phyloP scores from a whole-genome alignment of 2,797 vertebrate species.

The Crypturellus tataupa region DNA sequence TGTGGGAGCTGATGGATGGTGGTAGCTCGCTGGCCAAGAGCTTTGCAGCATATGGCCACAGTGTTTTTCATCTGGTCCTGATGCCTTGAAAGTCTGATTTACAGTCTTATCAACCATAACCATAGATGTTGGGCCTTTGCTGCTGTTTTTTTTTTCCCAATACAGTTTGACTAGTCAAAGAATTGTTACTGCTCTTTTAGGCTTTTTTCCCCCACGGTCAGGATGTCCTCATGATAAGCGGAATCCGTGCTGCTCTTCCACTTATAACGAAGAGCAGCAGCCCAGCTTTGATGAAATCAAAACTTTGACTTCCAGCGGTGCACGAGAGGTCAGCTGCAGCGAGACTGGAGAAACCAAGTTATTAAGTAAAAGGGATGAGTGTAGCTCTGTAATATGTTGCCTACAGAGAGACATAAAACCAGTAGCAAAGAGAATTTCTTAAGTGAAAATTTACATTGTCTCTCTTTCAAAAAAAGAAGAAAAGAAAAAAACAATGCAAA shows the following conservation, averaged over 20 bases:
- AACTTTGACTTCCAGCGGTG: not conserved
- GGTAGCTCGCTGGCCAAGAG: not conserved
- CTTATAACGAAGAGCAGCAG: not conserved
- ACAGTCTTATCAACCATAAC: not conserved
- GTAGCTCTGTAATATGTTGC: not conserved
- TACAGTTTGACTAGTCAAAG: not conserved
- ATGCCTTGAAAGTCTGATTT: not conserved
- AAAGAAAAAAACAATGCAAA: not conserved
- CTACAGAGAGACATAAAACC: not conserved
- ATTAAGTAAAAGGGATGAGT: not conserved
- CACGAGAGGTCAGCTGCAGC: not conserved
- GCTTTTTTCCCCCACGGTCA: not conserved
- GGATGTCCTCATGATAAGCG: not conserved
- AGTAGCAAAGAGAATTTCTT: not conserved
- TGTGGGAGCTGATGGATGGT: not conserved
- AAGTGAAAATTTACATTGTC: not conserved
- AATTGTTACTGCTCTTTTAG: not conserved
- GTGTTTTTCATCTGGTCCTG: accelerated
- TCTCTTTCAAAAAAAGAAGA: not conserved
- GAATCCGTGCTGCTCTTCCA: not conserved
- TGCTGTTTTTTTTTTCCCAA: not conserved
- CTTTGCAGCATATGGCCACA: accelerated
- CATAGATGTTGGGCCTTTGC: not conserved
- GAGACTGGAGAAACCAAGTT: not conserved
- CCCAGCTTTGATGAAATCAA: not conserved